phyloP scores from a whole-genome alignment of 2,888 invertebrate genomes.

The Trilocha varians region DNA sequence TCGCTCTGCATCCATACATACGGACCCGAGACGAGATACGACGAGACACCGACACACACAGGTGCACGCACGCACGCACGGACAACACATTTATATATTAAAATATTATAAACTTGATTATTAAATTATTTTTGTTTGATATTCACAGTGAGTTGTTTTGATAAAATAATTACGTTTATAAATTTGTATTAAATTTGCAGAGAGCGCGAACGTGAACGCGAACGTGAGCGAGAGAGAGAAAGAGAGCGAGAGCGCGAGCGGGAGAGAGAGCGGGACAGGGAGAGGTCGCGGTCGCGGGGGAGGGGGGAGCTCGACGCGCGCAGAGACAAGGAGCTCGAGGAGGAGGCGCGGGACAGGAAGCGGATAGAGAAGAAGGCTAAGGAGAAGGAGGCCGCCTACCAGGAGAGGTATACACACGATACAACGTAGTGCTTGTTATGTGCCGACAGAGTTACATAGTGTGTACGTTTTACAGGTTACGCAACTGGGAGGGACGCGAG shows the following conservation, averaged over 20 bases:
- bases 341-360: slow-evolving; percentile 92
- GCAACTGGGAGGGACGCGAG: slow-evolving; percentile 91
- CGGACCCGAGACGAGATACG: slow-evolving; percentile 47
- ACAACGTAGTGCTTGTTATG: neutral
- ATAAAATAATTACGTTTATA: too few species aligned
- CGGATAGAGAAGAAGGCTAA: slow-evolving; percentile 91
- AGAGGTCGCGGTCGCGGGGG: slow-evolving; percentile 58
- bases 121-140: too few species aligned
- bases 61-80: too few species aligned
- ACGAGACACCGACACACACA: too few species aligned
- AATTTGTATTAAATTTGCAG: slow-evolving; percentile 34
- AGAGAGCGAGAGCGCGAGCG: slow-evolving; percentile 52
- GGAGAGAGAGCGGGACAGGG: slow-evolving; percentile 52
- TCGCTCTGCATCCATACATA: slow-evolving; percentile 45
- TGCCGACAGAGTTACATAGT: neutral
- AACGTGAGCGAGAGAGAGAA: slow-evolving; percentile 45
- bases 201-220: slow-evolving; percentile 42
- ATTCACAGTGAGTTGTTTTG: too few species aligned
- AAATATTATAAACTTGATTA: too few species aligned
- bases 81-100: too few species aligned
- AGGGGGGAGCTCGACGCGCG: slow-evolving; percentile 77
- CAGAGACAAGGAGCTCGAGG: slow-evolving; percentile 88
- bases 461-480: slow-evolving; percentile 27
- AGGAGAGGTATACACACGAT: slow-evolving; percentile 76
- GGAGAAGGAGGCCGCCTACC: slow-evolving; percentile 97